Evolutionary conservation across 1,140 invertebrate genomes (phyloP).

Genomic region (Hermatobates lingyangjiaoensis): DNA sequence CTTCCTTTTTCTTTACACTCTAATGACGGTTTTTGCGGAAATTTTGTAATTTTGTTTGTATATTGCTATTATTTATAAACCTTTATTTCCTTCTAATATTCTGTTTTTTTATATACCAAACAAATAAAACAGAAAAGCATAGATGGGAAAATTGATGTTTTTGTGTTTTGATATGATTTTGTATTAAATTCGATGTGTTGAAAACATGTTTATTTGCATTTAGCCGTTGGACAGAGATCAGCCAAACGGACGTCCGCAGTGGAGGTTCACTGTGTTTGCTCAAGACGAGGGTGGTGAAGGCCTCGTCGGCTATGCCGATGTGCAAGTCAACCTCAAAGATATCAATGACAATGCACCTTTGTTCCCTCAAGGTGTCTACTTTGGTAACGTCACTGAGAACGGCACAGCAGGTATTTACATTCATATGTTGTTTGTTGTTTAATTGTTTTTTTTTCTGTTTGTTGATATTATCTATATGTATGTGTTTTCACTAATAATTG

Average conservation of each 20-base stretch:
- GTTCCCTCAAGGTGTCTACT: constrained; percentile 85
- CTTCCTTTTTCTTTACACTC: no score
- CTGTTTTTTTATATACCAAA: no score
- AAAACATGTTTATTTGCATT: no score
- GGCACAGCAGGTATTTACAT: constrained; percentile 55
- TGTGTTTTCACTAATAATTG: no score
- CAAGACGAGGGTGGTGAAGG: constrained; percentile 92
- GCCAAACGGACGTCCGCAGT: constrained; percentile 78
- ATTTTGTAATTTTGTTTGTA: no score
- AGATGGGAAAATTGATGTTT: not conserved
- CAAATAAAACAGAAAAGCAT: not conserved
- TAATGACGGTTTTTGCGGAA: no score
- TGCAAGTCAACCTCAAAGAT: constrained; percentile 91
- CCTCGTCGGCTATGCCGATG: constrained; percentile 92
- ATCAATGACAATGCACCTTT: constrained; percentile 96
- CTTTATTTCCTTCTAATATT: no score
- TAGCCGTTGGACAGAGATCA: constrained; percentile 90
- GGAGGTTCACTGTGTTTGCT: constrained; percentile 95
- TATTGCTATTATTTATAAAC: no score
- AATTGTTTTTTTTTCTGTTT: not conserved
- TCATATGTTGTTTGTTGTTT: not conserved
- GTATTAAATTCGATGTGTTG: constrained; percentile 4
- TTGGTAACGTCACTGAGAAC: constrained; percentile 88
- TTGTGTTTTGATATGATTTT: constrained; percentile 1
- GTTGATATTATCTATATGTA: not conserved